phyloP scores from a whole-genome alignment of 2,888 invertebrate genomes.

The Pristionchus fissidentatus region DNA sequence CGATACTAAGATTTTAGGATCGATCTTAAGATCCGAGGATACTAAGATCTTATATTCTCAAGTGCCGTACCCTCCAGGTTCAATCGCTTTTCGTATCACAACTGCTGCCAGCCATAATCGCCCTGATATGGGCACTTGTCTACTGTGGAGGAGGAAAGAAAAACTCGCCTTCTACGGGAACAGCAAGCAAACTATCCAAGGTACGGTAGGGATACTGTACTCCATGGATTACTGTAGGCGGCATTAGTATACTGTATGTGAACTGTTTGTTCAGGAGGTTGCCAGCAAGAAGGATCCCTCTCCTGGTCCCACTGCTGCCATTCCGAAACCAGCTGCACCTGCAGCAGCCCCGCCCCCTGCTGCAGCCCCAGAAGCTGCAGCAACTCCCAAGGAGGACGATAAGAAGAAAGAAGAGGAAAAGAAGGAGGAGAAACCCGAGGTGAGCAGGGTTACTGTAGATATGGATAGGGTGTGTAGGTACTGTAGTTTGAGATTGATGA shows the following conservation, averaged over 20 bases:
- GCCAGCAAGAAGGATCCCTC: slow-evolving; percentile 17
- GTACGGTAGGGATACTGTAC: too few relatives aligned
- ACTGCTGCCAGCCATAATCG: background rate
- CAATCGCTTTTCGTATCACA: background rate
- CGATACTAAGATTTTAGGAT: background rate
- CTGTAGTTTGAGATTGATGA: background rate
- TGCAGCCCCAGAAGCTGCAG: too few relatives aligned
- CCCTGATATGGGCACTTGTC: too few relatives aligned
- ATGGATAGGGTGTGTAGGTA: background rate
- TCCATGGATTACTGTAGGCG: too few relatives aligned
- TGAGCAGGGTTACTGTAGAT: background rate
- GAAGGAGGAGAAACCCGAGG: background rate
- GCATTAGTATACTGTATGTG: too few relatives aligned
- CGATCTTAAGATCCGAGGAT: slow-evolving; percentile 30
- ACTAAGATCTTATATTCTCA: background rate
- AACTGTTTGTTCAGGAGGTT: slow-evolving; percentile 19
- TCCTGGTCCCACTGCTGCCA: too few relatives aligned
- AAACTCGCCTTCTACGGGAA: background rate
- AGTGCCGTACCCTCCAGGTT: background rate
- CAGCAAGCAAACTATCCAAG: too few relatives aligned
- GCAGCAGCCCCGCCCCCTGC: too few relatives aligned
- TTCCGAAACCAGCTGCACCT: too few relatives aligned
- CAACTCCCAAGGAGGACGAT: background rate
- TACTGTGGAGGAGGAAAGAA: background rate
- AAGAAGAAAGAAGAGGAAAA: slow-evolving; percentile 2